Conservation (phyloP, 2,113 vertebrate genomes). For the Poeciliopsis retropinna region DNA sequence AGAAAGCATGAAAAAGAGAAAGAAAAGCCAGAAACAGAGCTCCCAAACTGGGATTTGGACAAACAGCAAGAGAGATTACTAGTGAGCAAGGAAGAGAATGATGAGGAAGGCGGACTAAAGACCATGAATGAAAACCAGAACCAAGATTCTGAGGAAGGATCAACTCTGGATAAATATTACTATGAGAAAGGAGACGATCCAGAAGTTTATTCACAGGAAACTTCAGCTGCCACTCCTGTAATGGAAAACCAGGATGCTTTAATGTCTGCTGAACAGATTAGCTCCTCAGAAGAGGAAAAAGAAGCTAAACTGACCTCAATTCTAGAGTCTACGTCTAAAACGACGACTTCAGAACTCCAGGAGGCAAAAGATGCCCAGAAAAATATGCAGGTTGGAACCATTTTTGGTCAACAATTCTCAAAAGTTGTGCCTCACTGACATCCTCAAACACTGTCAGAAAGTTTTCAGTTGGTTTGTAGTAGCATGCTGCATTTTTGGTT, state of each 20-base stretch:
- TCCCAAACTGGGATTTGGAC: neutral
- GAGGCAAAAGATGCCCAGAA: neutral
- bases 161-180: neutral
- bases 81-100: conserved; percentile 4
- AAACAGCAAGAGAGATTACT: neutral
- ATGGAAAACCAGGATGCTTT: conserved; percentile 4
- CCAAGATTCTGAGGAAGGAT: neutral
- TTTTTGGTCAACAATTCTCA: neutral
- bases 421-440: neutral
- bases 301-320: neutral
- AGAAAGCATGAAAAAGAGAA: neutral
- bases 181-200: neutral
- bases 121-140: conserved; percentile 1
- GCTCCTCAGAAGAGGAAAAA: neutral
- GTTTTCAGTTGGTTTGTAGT: neutral
- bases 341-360: neutral
- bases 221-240: neutral
- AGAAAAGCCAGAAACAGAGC: neutral
- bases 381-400: neutral
- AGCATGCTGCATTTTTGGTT: neutral
- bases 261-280: neutral
- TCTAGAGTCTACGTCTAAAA: conserved; percentile 7
- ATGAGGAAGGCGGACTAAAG: neutral
- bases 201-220: neutral
- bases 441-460: neutral